Percentiles rank a stretch among this genome's conserved stretches.
Conservation (phyloP, 2,797 vertebrate genomes). For the Peromyscus aztecus region DNA sequence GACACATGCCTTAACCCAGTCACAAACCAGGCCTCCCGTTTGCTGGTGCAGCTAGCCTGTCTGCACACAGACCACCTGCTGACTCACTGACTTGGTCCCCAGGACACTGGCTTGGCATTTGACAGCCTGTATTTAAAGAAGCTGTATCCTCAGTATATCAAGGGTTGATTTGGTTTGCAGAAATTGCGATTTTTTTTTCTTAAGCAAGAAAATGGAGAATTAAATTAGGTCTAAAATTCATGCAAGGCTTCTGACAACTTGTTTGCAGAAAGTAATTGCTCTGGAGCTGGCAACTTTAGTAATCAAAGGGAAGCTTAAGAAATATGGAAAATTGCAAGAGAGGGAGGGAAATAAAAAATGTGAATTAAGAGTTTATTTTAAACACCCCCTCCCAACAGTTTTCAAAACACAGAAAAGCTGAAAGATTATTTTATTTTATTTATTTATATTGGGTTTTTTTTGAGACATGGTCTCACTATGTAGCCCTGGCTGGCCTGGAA, state of each 20-base stretch:
- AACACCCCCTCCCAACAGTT: neutral
- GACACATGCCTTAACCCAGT: neutral
- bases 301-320: constrained; percentile 65
- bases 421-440: neutral
- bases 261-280: constrained; percentile 72
- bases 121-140: neutral
- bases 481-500: neutral
- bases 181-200: constrained; percentile 60
- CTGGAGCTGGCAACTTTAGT: constrained; percentile 42
- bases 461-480: neutral
- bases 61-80: neutral
- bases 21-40: rapidly evolving
- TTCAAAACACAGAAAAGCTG: neutral
- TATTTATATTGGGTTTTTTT: neutral
- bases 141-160: neutral
- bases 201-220: constrained; percentile 72
- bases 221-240: constrained; percentile 73
- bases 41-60: neutral
- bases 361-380: constrained; percentile 45
- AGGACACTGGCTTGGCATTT: neutral
- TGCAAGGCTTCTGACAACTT: constrained; percentile 65
- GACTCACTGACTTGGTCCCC: rapidly evolving
- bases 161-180: constrained; percentile 46
- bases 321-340: constrained; percentile 41
- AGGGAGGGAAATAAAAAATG: constrained; percentile 27